Conservation (phyloP, 2,113 vertebrate genomes). For the Muntiacus reevesi region DNA sequence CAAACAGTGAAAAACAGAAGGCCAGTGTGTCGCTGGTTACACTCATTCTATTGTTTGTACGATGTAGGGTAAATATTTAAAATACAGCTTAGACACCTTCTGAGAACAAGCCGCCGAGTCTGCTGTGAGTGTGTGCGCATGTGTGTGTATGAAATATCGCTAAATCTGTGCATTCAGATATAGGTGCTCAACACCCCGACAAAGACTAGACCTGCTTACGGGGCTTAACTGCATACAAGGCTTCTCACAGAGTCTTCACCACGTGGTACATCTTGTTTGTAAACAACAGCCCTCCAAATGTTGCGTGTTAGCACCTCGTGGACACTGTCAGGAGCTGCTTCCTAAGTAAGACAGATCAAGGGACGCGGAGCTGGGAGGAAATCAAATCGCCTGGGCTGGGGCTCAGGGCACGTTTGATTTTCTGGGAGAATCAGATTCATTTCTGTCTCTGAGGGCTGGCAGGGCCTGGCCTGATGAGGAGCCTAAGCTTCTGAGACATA, state of each 20-base stretch:
- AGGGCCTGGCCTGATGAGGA: background rate
- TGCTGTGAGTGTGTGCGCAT: rapidly evolving
- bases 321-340: background rate
- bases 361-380: rapidly evolving
- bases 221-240: rapidly evolving
- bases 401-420: background rate
- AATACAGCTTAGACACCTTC: rapidly evolving
- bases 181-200: rapidly evolving
- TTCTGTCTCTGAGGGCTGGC: background rate
- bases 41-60: background rate
- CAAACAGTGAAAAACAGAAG: background rate
- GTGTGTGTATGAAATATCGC: rapidly evolving
- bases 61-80: background rate
- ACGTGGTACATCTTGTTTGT: rapidly evolving
- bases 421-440: background rate
- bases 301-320: rapidly evolving
- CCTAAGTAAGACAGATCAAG: background rate
- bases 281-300: rapidly evolving
- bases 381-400: rapidly evolving
- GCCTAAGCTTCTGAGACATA: background rate
- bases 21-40: rapidly evolving
- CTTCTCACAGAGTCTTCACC: rapidly evolving
- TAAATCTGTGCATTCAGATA: background rate
- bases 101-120: rapidly evolving
- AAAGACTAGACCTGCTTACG: rapidly evolving